Conservation (phyloP, 2,888 invertebrate species). For the Polymixis lichenea region DNA sequence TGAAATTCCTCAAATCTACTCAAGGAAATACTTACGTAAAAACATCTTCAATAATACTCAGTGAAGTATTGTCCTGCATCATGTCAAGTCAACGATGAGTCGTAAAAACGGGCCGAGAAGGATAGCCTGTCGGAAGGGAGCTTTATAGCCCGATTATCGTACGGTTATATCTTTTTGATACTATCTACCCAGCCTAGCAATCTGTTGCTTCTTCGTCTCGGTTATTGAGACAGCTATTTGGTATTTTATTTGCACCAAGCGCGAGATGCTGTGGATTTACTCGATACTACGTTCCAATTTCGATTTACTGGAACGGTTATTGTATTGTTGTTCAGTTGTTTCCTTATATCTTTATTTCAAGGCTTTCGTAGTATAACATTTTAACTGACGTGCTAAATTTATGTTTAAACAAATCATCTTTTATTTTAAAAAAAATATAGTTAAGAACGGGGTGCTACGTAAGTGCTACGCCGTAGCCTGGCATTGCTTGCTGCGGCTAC, state of each 20-base stretch:
- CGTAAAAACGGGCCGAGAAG: constrained; percentile 53
- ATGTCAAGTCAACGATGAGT: constrained; percentile 75
- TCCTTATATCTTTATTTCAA: constrained; percentile 19
- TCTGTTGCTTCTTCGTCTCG: constrained; percentile 69
- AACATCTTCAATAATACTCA: constrained; percentile 3
- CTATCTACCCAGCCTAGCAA: constrained; percentile 52
- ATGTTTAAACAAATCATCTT: not conserved
- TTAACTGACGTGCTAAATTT: not conserved
- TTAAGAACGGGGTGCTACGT: constrained; percentile 2
- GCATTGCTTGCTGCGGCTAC: not conserved
- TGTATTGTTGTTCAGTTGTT: constrained; percentile 54
- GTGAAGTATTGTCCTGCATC: constrained; percentile 50
- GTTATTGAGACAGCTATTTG: constrained; percentile 76
- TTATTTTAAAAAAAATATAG: no score
- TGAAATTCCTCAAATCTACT: constrained; percentile 1
- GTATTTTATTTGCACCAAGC: constrained; percentile 72
- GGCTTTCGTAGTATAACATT: not conserved
- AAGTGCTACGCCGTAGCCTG: constrained; percentile 46
- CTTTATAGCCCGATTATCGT: constrained; percentile 77
- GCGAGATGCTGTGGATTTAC: constrained; percentile 64
- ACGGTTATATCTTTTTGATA: constrained; percentile 63
- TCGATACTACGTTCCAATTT: constrained; percentile 61
- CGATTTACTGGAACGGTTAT: constrained; percentile 66
- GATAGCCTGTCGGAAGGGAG: constrained; percentile 53
- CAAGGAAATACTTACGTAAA: not conserved